Percentiles rank a stretch among this genome's conserved stretches.
These are phyloP conservation scores for Chiridota heheva DNA, from an alignment of 35 echinoderm and acorn worm species.

Conservation along the genomic window DNA sequence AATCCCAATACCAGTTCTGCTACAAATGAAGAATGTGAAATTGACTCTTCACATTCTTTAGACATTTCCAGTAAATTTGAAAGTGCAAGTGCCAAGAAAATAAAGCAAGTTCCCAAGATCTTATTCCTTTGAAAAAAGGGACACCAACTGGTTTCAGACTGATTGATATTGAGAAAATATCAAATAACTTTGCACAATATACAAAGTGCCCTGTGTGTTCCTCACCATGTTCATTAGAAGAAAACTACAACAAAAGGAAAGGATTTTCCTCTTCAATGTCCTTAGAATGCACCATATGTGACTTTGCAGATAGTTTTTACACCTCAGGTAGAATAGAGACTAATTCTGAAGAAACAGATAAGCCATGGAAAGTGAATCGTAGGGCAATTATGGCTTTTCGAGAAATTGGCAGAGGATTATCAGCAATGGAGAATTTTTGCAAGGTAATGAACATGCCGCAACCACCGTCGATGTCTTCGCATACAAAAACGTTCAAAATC, in stretches of 20 bases:
- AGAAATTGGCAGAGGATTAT: constrained; percentile 23
- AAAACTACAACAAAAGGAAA: neutral
- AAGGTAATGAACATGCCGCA: constrained; percentile 34
- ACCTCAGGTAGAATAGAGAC: neutral
- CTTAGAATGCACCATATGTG: neutral
- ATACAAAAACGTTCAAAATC: neutral
- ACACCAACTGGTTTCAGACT: constrained; percentile 3
- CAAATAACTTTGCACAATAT: constrained; percentile 12
- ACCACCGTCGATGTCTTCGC: constrained; percentile 7
- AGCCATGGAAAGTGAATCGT: constrained; percentile 21
- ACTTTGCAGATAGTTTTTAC: constrained; percentile 13
- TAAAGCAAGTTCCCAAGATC: neutral
- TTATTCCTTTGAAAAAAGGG: neutral
- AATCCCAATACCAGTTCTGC: neutral
- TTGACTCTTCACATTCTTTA: neutral
- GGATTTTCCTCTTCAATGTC: neutral
- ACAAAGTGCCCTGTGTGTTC: constrained; percentile 17
- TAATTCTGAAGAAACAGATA: constrained; percentile 3
- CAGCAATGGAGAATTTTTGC: constrained; percentile 29
- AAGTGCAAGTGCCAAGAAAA: neutral
- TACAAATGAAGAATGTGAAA: neutral
- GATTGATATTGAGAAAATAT: neutral
- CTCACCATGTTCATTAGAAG: neutral
- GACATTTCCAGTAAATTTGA: no score
- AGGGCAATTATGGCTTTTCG: constrained; percentile 36